Base-by-base conservation (phyloP, 2,888 invertebrate genomes). In the Sepioteuthis lessoniana region DNA sequence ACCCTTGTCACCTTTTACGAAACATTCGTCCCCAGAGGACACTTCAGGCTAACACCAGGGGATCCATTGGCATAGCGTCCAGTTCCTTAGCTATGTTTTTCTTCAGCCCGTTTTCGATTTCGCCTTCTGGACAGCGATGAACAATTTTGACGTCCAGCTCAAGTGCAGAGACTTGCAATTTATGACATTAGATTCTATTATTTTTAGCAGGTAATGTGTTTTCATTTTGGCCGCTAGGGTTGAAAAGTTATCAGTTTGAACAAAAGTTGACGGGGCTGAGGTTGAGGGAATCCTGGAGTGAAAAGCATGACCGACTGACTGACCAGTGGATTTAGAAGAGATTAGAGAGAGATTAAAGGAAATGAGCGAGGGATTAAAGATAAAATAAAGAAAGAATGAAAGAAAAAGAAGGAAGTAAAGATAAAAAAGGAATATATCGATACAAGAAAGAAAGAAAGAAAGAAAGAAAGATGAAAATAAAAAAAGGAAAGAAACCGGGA, bases 21-120 rank as follows among this genome's bases (percentile, higher is more conserved):
- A n/a, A 16, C n/a, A n/a, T n/a, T 21, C 4, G n/a, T 76, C 76
- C n/a, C 76, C n/a, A 13, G 76, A 35, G 76, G n/a, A 76, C 19
- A 76, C 76, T 76, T 76, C n/a, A 35, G n/a, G 76, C 76, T 76
- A 76, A 76, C 76, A 76, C 76, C 76, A 76, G n/a, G 76, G 76
- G 76, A 76, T 76, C n/a, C n/a, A 76, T n/a, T 25, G 13, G 19
- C 16, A 13, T 19, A 76, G 76, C 19, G 76, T n/a, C 76, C 76
- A 35, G 76, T 35, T 76, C 13, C 0, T 16, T 76, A 13, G 76
- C 16, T 35, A 16, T 35, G 76, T 25, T n/a, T 76, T n/a, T 4
- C n/a, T 16, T 76, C 16, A n/a, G 3, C 16, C 19, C 25, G n/a
- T 13, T 76, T 47, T 47, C 19, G 13, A 21, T 21, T 55, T 13